Base-by-base conservation (phyloP, 2,113 vertebrate species). In the Myotis brandtii region DNA sequence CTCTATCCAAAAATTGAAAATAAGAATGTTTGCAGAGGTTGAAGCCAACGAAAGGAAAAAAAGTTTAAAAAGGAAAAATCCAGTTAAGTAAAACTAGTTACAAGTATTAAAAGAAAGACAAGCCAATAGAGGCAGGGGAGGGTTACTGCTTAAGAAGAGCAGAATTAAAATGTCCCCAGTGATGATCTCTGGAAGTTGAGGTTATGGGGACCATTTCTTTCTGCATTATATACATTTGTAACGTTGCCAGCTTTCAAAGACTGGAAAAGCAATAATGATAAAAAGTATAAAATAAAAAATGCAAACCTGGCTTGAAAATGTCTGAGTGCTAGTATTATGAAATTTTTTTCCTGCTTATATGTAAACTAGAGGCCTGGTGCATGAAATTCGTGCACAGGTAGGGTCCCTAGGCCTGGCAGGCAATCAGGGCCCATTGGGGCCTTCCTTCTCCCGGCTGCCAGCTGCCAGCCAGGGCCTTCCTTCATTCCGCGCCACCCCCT, bases 51-150 rank as follows among this genome's bases (percentile, higher is more conserved):
- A 37, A 84, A 87, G 40, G 32, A n/a, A 85, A 86, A 66, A 66
- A 90, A 64, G 9, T 25, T 80, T 32, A 27, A 95, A 86, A 95
- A 91, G 79, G 91, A 91, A 62, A 93, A 95, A 95, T 64, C 34
- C 34, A 81, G 92, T 93, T 86, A 91, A 84, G 92, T 66, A 81
- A 89, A 96, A 90, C 46, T 81, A 96, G 66, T 32, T 82, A 48
- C 5, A 21, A 73, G 46, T 52, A 94, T 93, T 76, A 84, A 86
- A 86, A 83, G 54, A 50, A 82, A 75, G 52, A 40, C 23, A 67
- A 92, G 70, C 37, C 87, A 72, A 70, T 3, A 79, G 75, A 91
- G 64, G 79, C 20, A 73, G 40, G 73, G 84, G 79, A 76, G 59
- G 48, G 52, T 56, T 69, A 59, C 16, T 1, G 6, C 59, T 59